These are phyloP conservation scores for Pitangus sulphuratus DNA, from an alignment of 2,797 vertebrate genomes.

Conservation along the genomic window DNA sequence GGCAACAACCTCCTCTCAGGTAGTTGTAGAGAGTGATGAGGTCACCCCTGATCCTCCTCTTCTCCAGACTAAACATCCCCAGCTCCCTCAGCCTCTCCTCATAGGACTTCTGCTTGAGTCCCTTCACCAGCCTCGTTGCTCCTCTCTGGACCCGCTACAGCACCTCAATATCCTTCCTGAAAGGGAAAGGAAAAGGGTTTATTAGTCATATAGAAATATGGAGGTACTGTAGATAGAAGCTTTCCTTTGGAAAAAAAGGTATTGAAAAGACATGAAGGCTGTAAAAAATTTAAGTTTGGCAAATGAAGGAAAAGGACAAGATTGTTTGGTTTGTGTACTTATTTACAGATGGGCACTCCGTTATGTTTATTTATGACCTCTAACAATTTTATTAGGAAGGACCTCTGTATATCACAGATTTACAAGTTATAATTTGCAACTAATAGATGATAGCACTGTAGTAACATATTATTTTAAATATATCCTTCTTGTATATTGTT, in stretches of 20 bases:
- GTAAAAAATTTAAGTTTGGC: not conserved
- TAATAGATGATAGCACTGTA: not conserved
- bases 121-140: no score
- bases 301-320: not conserved
- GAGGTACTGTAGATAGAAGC: not conserved
- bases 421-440: not conserved
- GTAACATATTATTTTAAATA: not conserved
- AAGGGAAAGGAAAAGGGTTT: not conserved
- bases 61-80: no score
- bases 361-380: not conserved
- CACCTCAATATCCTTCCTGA: no score
- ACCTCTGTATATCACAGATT: not conserved
- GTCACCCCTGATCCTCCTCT: no score
- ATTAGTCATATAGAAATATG: not conserved
- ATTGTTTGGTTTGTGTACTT: not conserved
- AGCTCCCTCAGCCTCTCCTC: no score
- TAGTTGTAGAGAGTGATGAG: no score
- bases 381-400: not conserved
- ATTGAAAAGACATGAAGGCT: not conserved
- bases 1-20: no score
- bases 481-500: not conserved
- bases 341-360: not conserved
- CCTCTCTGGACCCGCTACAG: no score
- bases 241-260: not conserved
- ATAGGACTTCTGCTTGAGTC: no score